phyloP scores from a whole-genome alignment of 2,113 vertebrate species.

The Cromileptes altivelis region DNA sequence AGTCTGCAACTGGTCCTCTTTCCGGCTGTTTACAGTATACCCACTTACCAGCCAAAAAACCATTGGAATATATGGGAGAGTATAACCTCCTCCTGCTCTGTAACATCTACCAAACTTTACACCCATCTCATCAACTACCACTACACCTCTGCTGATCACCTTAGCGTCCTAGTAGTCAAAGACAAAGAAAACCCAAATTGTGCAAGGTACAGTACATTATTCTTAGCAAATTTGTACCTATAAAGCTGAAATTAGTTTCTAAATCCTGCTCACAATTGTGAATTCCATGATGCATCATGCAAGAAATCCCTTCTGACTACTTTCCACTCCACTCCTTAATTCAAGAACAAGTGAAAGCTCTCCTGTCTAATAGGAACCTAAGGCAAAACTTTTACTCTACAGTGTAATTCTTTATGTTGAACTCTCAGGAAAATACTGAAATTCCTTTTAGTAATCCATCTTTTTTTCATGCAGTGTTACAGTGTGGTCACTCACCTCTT shows the following conservation, averaged over 20 bases:
- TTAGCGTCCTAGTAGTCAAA: neutral
- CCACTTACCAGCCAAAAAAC: too few species aligned
- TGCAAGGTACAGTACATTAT: neutral
- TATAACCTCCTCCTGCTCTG: too few species aligned
- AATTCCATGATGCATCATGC: too few species aligned
- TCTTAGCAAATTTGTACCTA: neutral
- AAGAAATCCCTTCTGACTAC: too few species aligned
- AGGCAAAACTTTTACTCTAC: neutral
- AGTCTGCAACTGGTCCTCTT: too few species aligned
- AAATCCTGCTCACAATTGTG: neutral
- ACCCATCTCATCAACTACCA: too few species aligned
- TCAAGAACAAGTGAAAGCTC: too few species aligned
- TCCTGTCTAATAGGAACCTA: neutral
- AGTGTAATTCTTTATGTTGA: neutral
- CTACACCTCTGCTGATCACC: neutral
- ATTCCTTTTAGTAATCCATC: neutral
- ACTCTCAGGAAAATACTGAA: neutral
- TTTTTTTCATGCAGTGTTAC: neutral
- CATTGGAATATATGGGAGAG: too few species aligned
- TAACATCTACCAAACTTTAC: too few species aligned
- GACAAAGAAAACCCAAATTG: neutral
- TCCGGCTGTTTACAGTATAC: too few species aligned
- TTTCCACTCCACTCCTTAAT: too few species aligned
- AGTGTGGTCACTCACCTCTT: neutral
- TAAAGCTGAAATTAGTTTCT: neutral